A percentile compares a stretch with the other conserved stretches of the same genome.
Conservation (phyloP, 2,797 vertebrate species). For the Megalops cyprinoides region DNA sequence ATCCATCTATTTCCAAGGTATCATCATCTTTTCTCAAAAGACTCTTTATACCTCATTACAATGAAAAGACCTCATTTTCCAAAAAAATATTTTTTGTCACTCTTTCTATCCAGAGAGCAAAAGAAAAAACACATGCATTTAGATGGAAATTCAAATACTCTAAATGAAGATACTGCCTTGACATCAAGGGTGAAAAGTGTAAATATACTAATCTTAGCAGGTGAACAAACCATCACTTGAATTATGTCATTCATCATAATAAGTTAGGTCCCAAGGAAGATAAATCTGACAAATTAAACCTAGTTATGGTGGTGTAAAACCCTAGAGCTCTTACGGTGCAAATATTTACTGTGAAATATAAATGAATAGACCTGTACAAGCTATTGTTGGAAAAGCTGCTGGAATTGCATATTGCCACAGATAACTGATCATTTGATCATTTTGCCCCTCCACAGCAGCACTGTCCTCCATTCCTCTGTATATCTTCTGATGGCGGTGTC, state of each 20-base stretch:
- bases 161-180: not conserved
- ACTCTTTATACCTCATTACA: not conserved
- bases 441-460: not conserved
- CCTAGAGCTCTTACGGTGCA: not conserved
- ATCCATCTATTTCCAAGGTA: not conserved
- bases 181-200: not conserved
- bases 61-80: not conserved
- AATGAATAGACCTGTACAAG: not conserved
- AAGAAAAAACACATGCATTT: not conserved
- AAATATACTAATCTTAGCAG: slow-evolving; percentile 1
- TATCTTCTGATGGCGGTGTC: not conserved
- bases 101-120: not conserved
- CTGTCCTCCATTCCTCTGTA: not conserved
- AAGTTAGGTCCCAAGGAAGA: not conserved
- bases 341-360: not conserved
- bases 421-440: no score
- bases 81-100: not conserved
- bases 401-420: not conserved
- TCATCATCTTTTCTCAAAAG: not conserved
- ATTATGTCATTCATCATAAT: not conserved
- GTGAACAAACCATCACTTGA: not conserved
- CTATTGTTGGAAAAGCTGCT: not conserved
- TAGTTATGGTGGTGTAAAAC: not conserved
- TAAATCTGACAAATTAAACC: not conserved
- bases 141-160: not conserved